These are phyloP conservation scores for Drosophila pegasa DNA, from an alignment of 2,888 invertebrate species.

Conservation along the genomic window DNA sequence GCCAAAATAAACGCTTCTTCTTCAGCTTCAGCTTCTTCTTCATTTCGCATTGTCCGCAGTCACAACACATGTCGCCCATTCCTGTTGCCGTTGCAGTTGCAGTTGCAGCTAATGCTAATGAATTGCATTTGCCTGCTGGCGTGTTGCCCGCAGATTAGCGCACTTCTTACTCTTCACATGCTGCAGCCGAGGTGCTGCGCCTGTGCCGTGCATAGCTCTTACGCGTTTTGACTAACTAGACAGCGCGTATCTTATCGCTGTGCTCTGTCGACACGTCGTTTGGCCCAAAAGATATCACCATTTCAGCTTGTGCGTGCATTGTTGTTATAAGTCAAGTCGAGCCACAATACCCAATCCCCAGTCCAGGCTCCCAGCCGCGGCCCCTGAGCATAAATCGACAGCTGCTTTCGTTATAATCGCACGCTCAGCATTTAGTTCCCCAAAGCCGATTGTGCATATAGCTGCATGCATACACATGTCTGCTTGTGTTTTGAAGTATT, in stretches of 20 bases:
- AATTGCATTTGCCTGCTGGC: constrained; percentile 56
- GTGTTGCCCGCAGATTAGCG: constrained; percentile 77
- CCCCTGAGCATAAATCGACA: constrained; percentile 48
- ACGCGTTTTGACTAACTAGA: constrained; percentile 66
- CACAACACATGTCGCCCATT: constrained; percentile 66
- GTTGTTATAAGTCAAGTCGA: constrained; percentile 58
- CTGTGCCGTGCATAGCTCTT: constrained; percentile 33
- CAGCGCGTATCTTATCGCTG: constrained; percentile 72
- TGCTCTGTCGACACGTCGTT: constrained; percentile 77
- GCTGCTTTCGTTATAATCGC: constrained; percentile 43
- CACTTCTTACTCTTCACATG: constrained; percentile 23
- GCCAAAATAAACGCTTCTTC: constrained; percentile 34
- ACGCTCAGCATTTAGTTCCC: constrained; percentile 5
- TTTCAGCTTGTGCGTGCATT: constrained; percentile 55
- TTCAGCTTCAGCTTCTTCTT: constrained; percentile 1
- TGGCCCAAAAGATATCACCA: constrained; percentile 69
- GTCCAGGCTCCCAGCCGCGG: neutral
- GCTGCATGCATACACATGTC: constrained; percentile 9
- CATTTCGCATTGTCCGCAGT: constrained; percentile 67
- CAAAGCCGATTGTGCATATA: constrained; percentile 1
- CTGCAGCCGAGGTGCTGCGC: constrained; percentile 25
- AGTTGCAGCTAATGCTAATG: constrained; percentile 45
- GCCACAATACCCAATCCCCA: neutral
- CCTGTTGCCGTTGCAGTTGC: constrained; percentile 31
- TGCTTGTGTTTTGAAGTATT: neutral